A percentile compares a stretch with the other conserved stretches of the same genome.
Conservation (phyloP, 2,113 vertebrate genomes). For the Oreotragus oreotragus region DNA sequence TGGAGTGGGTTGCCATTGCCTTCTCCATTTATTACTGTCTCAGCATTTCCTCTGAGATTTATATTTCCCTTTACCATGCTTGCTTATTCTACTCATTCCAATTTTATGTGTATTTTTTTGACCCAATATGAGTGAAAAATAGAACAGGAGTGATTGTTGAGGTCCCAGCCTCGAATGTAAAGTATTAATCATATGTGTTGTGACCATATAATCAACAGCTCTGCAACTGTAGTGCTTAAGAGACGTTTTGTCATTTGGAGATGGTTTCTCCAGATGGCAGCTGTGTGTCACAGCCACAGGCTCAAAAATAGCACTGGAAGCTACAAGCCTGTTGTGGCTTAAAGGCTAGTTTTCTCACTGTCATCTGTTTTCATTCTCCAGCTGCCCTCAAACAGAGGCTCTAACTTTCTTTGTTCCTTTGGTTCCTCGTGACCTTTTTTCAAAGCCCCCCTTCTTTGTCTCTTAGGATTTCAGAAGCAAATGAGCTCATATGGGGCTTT, state of each 20-base stretch:
- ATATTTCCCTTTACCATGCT: background rate
- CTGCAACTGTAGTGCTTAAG: background rate
- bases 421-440: background rate
- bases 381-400: background rate
- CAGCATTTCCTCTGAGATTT: slow-evolving; percentile 4
- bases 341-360: background rate
- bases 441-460: background rate
- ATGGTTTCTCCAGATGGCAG: slow-evolving; percentile 35
- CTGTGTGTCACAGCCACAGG: background rate
- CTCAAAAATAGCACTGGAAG: background rate
- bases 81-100: slow-evolving; percentile 13
- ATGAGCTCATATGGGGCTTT: background rate
- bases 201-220: slow-evolving; percentile 13
- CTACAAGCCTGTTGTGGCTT: background rate
- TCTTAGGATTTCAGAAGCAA: background rate
- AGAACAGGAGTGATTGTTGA: background rate
- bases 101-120: slow-evolving; percentile 26
- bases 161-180: background rate
- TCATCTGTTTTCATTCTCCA: slow-evolving; percentile 13
- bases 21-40: background rate
- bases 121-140: background rate
- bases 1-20: background rate
- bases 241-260: slow-evolving; percentile 30
- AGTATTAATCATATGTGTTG: background rate
- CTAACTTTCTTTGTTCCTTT: background rate